phyloP scores from a whole-genome alignment of 2,888 invertebrate species.

The Drosophila picticornis region DNA sequence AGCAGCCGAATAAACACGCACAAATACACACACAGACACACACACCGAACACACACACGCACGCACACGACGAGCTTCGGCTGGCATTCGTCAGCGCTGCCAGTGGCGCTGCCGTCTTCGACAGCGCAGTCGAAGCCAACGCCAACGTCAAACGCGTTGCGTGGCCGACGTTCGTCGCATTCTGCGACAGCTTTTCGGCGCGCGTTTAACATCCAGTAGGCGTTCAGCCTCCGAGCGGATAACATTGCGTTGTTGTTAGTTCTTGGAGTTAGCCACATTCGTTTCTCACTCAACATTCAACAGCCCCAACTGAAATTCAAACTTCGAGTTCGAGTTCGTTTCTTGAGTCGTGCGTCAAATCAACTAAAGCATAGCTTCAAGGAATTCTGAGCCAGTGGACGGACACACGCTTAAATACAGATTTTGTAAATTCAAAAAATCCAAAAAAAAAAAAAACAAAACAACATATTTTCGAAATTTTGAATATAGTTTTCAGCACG shows the following conservation, averaged over 20 bases:
- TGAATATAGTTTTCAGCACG: slow-evolving; percentile 18
- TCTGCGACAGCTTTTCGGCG: slow-evolving; percentile 74
- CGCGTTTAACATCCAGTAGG: slow-evolving; percentile 83
- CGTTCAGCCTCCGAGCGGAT: slow-evolving; percentile 86
- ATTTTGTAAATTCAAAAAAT: background rate
- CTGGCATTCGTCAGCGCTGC: slow-evolving; percentile 7
- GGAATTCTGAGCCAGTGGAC: slow-evolving; percentile 3
- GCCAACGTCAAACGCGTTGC: slow-evolving; percentile 39
- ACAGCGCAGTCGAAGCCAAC: slow-evolving; percentile 13
- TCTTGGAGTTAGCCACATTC: slow-evolving; percentile 65
- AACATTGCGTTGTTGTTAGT: slow-evolving; percentile 83
- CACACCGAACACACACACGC: background rate
- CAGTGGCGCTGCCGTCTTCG: slow-evolving; percentile 13
- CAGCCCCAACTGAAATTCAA: slow-evolving; percentile 22
- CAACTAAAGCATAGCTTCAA: slow-evolving; percentile 2
- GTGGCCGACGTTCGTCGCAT: slow-evolving; percentile 48
- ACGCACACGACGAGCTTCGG: slow-evolving; percentile 15
- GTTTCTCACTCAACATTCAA: slow-evolving; percentile 29
- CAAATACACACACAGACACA: slow-evolving; percentile 9
- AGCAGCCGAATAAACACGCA: slow-evolving; percentile 6
- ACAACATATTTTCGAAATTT: slow-evolving; percentile 6
- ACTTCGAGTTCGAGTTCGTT: slow-evolving; percentile 39
- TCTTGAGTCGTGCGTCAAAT: slow-evolving; percentile 34
- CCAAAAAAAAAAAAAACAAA: background rate
- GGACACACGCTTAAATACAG: background rate